Base-by-base conservation (phyloP, 1,140 invertebrate species). In the Palaemon carinicauda region DNA sequence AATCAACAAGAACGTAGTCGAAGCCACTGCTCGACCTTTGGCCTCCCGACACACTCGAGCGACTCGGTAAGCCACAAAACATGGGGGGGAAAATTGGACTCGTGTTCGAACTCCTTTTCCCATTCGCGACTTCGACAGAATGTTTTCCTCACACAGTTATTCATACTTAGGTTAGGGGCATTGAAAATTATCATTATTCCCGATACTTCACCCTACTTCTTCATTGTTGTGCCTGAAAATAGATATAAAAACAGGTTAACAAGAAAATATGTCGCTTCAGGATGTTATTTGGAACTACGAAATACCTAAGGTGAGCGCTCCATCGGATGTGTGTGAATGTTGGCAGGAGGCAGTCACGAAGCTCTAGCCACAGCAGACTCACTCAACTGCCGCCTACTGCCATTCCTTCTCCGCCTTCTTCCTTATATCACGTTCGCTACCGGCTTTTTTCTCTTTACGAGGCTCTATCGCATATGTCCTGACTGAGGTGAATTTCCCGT, bases 1-100 rank as follows among this genome's bases (percentile, higher is more conserved):
- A 41, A 41, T 41, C 41, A 41, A 41, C 17, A 51, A 54, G 31
- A 80, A 82, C 80, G 80, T 74, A 82, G 71, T 52, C 80, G 80
- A 82, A 82, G 80, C 80, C 80, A 82, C 65, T 82, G 80, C 41
- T 82, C 80, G 80, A 82, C 80, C 80, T 82, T 50, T 82, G 80
- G 65, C 80, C 80, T 82, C 80, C 65, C 80, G 80, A 82, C 69
- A 82, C 80, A 74, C 80, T 82, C 54, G 65, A 82, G 80, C 80
- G 80, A 82, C 69, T 82, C 69, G 80, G 69, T 82, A 82, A 82
- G 80, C 80, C 80, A 82, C 80, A 82, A 82, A 82, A 82, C 80
- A 82, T 54, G 69, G 53, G 80, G 80, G 80, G 80, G 80, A 54
- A 82, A 82, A 82, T 82, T 82, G 80, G 41, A 50, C 41, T 52